Evolutionary conservation across 1,140 invertebrate species (phyloP).

Genomic region (Vanessa tameamea): DNA sequence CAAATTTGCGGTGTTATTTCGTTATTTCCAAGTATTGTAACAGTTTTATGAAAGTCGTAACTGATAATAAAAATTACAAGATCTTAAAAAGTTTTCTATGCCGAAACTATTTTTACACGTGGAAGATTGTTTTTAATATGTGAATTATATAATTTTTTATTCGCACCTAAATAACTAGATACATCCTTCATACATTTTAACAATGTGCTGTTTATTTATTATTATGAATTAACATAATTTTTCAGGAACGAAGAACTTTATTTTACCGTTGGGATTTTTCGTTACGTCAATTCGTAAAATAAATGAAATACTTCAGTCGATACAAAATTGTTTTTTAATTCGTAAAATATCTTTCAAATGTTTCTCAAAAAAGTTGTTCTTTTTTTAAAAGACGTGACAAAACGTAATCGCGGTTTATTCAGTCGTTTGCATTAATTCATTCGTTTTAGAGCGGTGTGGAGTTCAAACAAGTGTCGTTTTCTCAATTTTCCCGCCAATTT

Average conservation of each 20-base stretch:
- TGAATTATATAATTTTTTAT: no score
- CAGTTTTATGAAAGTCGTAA: constrained; percentile 37
- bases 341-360: background rate
- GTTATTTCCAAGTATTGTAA: constrained; percentile 38
- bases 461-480: constrained; percentile 67
- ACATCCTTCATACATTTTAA: background rate
- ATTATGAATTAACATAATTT: background rate
- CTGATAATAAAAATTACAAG: background rate
- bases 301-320: background rate
- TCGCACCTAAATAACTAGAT: no score
- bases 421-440: constrained; percentile 62
- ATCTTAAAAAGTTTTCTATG: background rate
- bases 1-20: constrained; percentile 61
- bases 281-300: no score
- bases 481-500: constrained; percentile 75
- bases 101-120: no score
- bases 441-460: constrained; percentile 29
- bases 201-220: no score
- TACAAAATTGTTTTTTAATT: background rate
- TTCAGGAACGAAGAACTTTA: background rate
- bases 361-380: constrained; percentile 44
- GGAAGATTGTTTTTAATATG: no score
- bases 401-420: constrained; percentile 32
- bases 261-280: no score
- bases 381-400: constrained; percentile 51